Evolutionary conservation across 1,140 invertebrate species (phyloP), one percentile per base, ranked within the genome.

Genomic region (Trichoplusia ni): DNA sequence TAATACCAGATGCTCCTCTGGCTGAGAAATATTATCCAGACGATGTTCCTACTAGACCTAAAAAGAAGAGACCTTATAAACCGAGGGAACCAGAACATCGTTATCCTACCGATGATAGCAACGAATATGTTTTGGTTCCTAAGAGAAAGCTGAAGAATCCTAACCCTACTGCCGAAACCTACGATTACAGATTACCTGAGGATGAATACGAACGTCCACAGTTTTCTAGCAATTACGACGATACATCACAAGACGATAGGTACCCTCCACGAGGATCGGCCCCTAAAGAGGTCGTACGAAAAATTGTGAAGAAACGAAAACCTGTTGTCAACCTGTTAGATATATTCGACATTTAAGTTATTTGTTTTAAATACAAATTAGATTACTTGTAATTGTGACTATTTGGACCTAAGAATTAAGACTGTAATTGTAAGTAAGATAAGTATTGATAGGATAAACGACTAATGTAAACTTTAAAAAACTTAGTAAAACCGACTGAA

Each of bases 321-420:
- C 69, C 79, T 8, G 67, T 78, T 13, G 78, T 90, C 23, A 90
- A 86, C 63, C 51, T 90, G 47, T 72, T 90, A 81, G 87, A 90
- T 59, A 84, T 90, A 74, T 84, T 90, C 69, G 87, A 90, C 81
- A 86, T 90, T 79, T 89, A 86, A 71, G 44, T 54, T 75, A 58
- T 59, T 40, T 19, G 18, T 38, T 35, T 44, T 54, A 58, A 70
- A 77, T 86, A 86, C 84, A 86, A 86, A 86, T 75, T 85, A 85
- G 82, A 37, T 33, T 54, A 66, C 65, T 18, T 54, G 23, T 54
- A 38, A n/a, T 54, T 44, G 37, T 60, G 47, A 40, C 33, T 54
- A 51, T 54, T 38, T 13, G 11, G 51, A 8, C 16, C 31, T 9
- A 21, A 51, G 47, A n/a, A n/a, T n/a, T n/a, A n/a, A n/a, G n/a